Evolutionary conservation across 2,888 invertebrate species (phyloP).

Genomic region (Drosophila pseudotalamancana): DNA sequence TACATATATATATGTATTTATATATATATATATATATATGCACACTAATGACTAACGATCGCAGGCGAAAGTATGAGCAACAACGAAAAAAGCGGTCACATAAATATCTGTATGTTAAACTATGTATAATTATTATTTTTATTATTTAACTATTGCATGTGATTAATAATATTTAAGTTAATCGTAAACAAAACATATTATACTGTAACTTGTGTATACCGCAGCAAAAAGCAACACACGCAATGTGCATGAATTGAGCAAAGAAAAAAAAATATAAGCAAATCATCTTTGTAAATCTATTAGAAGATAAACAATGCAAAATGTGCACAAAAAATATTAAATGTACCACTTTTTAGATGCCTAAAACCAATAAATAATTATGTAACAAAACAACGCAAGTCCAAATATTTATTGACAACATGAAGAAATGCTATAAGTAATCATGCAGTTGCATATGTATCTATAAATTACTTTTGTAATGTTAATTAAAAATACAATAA

Average conservation of each 20-base stretch:
- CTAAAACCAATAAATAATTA: conserved; percentile 70
- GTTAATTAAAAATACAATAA: conserved; percentile 63
- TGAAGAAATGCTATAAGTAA: conserved; percentile 27
- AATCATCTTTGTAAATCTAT: conserved; percentile 52
- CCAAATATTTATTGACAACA: conserved; percentile 56
- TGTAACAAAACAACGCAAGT: conserved; percentile 59
- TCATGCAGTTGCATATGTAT: conserved; percentile 47
- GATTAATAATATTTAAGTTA: conserved; percentile 83
- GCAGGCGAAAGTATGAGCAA: conserved; percentile 11
- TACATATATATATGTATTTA: conserved; percentile 21
- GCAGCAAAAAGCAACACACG: conserved; percentile 40
- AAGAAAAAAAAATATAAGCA: conserved; percentile 13
- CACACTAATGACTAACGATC: conserved; percentile 30
- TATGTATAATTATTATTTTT: conserved; percentile 78
- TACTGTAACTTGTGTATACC: conserved; percentile 78
- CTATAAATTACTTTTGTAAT: conserved; percentile 64
- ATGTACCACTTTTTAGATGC: conserved; percentile 72
- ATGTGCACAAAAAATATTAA: conserved; percentile 64
- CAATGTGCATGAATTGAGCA: conserved; percentile 29
- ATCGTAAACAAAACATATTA: conserved; percentile 74
- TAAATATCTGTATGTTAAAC: conserved; percentile 59
- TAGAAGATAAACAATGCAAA: conserved; percentile 57
- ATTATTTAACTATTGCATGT: conserved; percentile 82
- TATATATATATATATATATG: conserved; percentile 26
- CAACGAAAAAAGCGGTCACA: conserved; percentile 7